These are phyloP conservation scores for Ciconia nigra DNA, from an alignment of 2,797 vertebrate species.

Conservation along the genomic window DNA sequence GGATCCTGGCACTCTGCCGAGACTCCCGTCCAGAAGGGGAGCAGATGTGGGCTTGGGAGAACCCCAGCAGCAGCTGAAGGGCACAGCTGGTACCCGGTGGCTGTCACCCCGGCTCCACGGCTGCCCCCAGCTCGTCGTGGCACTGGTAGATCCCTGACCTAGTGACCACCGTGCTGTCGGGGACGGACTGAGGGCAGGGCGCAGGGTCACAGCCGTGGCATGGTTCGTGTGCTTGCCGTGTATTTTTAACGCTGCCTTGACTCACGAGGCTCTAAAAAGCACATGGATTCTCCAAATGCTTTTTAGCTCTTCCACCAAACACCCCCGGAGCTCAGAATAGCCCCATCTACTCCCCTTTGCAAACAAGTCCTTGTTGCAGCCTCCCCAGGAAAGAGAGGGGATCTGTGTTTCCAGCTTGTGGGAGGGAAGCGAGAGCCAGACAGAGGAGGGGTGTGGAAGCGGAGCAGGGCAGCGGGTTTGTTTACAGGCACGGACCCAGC, in stretches of 20 bases:
- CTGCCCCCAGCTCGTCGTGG: background rate
- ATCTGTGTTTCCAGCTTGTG: fast-evolving
- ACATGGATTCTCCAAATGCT: background rate
- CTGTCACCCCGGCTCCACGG: background rate
- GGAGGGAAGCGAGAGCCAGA: background rate
- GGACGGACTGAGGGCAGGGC: slow-evolving; percentile 9
- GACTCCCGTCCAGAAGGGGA: background rate
- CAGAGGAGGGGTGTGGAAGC: background rate
- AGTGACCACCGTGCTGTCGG: background rate
- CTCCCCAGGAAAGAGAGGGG: background rate
- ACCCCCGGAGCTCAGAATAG: background rate
- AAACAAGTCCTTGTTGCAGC: background rate
- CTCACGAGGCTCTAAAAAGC: slow-evolving; percentile 51
- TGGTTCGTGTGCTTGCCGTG: fast-evolving
- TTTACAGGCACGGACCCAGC: slow-evolving; percentile 28
- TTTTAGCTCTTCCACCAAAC: background rate
- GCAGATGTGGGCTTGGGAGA: background rate
- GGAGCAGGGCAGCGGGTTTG: background rate
- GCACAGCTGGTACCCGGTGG: background rate
- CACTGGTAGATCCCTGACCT: background rate
- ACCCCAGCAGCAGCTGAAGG: background rate
- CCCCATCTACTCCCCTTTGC: background rate
- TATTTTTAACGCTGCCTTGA: slow-evolving; percentile 63
- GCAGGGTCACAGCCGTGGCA: background rate
- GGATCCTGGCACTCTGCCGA: background rate